Evolutionary conservation across 2,113 vertebrate genomes (phyloP).

Genomic region (Antechinus stuartii): DNA sequence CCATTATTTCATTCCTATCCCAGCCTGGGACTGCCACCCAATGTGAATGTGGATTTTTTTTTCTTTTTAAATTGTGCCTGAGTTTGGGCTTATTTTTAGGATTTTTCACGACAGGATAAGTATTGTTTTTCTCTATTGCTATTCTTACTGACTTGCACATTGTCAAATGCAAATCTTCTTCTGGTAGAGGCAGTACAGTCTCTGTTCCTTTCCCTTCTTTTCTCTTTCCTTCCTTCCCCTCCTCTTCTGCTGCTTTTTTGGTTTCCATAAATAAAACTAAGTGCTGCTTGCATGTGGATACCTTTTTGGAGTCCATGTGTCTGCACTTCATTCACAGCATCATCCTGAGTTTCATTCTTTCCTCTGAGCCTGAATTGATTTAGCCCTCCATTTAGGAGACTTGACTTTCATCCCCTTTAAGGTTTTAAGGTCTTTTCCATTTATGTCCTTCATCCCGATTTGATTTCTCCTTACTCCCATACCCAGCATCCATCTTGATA

Average conservation of each 20-base stretch:
- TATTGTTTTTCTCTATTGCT: slow-evolving; percentile 65
- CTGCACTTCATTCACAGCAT: not conserved
- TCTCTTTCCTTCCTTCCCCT: not conserved
- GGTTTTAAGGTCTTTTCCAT: slow-evolving; percentile 16
- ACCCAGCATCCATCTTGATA: slow-evolving; percentile 6
- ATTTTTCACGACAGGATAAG: slow-evolving; percentile 59
- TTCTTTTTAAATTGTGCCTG: slow-evolving; percentile 52
- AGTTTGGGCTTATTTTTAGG: slow-evolving; percentile 55
- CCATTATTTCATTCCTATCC: slow-evolving; percentile 7
- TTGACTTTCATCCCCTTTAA: slow-evolving; percentile 22
- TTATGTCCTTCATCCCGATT: slow-evolving; percentile 26
- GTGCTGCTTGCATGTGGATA: slow-evolving; percentile 18
- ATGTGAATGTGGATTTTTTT: slow-evolving; percentile 29
- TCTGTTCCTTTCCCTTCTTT: not conserved
- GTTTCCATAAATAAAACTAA: slow-evolving; percentile 11
- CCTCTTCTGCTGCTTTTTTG: not conserved
- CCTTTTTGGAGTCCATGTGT: not conserved
- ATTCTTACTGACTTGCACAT: slow-evolving; percentile 60
- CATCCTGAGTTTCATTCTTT: slow-evolving; percentile 12
- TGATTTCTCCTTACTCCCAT: slow-evolving; percentile 21
- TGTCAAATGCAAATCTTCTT: slow-evolving; percentile 54
- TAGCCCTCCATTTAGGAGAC: slow-evolving; percentile 10
- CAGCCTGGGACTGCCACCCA: slow-evolving; percentile 1
- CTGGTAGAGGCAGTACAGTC: not conserved
- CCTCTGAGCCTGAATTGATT: not conserved